A percentile compares a stretch with the other conserved stretches of the same genome.
These are phyloP conservation scores for Porites cylindrica DNA, from an alignment of 92 coral and sea anemone species.

Conservation along the genomic window DNA sequence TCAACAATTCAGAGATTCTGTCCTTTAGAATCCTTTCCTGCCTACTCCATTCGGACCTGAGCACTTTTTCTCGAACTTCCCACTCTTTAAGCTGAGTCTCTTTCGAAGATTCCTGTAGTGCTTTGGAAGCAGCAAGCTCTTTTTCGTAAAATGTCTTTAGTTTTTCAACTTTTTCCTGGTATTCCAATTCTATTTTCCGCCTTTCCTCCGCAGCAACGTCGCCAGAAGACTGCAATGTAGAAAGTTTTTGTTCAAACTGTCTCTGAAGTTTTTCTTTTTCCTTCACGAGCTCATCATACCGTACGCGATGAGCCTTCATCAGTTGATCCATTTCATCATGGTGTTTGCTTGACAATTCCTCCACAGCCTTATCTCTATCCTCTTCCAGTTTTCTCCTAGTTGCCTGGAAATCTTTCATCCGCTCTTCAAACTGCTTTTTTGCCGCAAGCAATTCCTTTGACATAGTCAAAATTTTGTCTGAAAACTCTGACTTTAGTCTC, in stretches of 20 bases:
- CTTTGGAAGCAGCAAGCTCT: constrained; percentile 83
- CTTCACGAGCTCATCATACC: constrained; percentile 91
- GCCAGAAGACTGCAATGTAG: constrained; percentile 68
- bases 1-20: constrained; percentile 88
- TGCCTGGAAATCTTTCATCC: constrained; percentile 83
- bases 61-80: constrained; percentile 79
- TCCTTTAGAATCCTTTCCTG: constrained; percentile 96
- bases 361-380: constrained; percentile 85
- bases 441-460: constrained; percentile 85
- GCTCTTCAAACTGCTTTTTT: constrained; percentile 90
- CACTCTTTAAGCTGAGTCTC: constrained; percentile 68
- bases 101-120: constrained; percentile 64
- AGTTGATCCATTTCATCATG: constrained; percentile 95
- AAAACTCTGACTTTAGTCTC: constrained; percentile 76
- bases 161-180: constrained; percentile 87
- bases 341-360: constrained; percentile 80
- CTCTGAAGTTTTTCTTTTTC: constrained; percentile 87
- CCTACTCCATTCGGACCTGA: constrained; percentile 79
- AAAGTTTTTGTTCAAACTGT: constrained; percentile 74
- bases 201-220: constrained; percentile 78
- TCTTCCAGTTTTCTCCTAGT: constrained; percentile 84
- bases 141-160: constrained; percentile 91
- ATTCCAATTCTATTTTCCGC: constrained; percentile 83
- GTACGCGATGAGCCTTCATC: constrained; percentile 97
- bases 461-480: constrained; percentile 76